Base-by-base conservation (phyloP, 2,888 invertebrate genomes). In the Drosophila atroscutellata region DNA sequence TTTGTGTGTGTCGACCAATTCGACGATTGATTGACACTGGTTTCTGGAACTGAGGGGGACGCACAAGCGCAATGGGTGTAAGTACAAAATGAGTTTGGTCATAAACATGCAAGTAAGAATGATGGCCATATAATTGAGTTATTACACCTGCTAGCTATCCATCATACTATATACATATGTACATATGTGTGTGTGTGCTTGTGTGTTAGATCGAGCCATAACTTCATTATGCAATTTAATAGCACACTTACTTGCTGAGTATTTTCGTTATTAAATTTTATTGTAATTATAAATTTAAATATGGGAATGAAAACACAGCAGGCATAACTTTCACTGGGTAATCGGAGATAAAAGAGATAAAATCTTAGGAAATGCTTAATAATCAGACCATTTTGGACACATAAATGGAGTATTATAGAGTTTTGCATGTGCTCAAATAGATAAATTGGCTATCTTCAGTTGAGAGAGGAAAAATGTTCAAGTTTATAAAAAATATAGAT, bases 1-100 rank as follows among this genome's bases (percentile, higher is more conserved):
- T 36, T 13, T 51, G 18, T 47, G 32, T 56, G 32, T 56, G 47
- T 63, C 57, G 49, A 68, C 59, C 74, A 81, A 86, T 90, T 86
- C 78, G 76, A 59, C 74, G 79, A 78, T 77, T 79, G 78, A 73
- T 72, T 82, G 85, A 75, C 80, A 79, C 75, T 80, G 76, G 69
- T 63, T 75, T 81, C 68, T 80, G 68, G 37, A 30, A 62, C n/a
- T n/a, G 47, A 28, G 54, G 52, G 60, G 60, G 47, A 62, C 60
- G 37, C 58, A 61, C 74, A 61, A 55, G 47, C 49, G 58, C 64
- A 65, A 63, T 49, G 42, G 57, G 4, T 13, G 4, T 13, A 36
- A 37, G 42, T 28, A 54, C 15, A 54, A 54, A 37, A 28, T 37
- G 39, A 20, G 50, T 45, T 57, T 15, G 42, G n/a, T 49, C 47